Conservation (phyloP, 2,888 invertebrate genomes). For the Cryptus viduatorius region DNA sequence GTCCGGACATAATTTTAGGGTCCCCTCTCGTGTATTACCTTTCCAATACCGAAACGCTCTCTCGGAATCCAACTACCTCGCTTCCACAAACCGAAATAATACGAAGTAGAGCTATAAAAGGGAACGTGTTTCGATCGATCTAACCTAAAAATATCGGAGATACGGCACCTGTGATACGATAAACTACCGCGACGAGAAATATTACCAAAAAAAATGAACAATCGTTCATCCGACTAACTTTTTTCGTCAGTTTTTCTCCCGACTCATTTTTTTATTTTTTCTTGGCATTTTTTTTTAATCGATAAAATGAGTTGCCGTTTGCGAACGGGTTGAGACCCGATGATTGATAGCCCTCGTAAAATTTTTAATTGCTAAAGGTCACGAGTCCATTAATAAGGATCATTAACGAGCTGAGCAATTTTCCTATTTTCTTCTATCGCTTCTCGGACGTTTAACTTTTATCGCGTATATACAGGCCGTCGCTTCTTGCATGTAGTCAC, state of each 20-base stretch:
- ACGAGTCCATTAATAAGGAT: slow-evolving; percentile 44
- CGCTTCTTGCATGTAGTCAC: slow-evolving; percentile 7
- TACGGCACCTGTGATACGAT: background rate
- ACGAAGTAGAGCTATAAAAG: slow-evolving; percentile 42
- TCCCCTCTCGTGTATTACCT: slow-evolving; percentile 61
- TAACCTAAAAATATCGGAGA: background rate
- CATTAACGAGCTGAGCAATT: slow-evolving; percentile 32
- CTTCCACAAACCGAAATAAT: slow-evolving; percentile 64
- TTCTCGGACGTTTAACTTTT: slow-evolving; percentile 47
- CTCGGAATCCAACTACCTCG: slow-evolving; percentile 68
- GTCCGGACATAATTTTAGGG: slow-evolving; percentile 77
- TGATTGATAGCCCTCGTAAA: slow-evolving; percentile 2
- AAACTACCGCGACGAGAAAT: background rate
- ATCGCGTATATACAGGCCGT: slow-evolving; percentile 36
- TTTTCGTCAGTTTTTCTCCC: background rate
- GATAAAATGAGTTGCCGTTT: no score
- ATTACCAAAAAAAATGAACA: background rate
- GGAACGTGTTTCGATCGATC: background rate
- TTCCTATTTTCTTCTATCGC: slow-evolving; percentile 20
- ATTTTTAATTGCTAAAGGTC: slow-evolving; percentile 32
- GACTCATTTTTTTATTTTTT: background rate
- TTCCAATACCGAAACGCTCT: slow-evolving; percentile 55
- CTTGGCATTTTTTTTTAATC: no score
- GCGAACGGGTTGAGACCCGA: background rate
- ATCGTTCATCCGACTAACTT: background rate